These are phyloP conservation scores for Volucella inanis DNA, from an alignment of 2,888 invertebrate species.

Conservation along the genomic window DNA sequence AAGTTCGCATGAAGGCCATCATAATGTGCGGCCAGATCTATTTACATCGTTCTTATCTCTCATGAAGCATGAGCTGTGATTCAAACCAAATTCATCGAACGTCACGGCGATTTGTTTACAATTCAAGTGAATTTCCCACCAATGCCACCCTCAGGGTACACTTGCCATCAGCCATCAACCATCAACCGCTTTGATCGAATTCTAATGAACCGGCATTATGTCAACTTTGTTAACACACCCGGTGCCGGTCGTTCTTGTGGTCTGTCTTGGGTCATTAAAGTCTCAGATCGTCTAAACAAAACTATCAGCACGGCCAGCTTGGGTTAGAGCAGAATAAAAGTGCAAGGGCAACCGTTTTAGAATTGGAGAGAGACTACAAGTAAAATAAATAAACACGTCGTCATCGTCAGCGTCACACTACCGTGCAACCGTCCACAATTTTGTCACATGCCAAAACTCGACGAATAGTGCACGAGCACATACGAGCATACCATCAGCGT, in stretches of 20 bases:
- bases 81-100: slow-evolving; percentile 1
- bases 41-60: slow-evolving; percentile 51
- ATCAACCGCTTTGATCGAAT: slow-evolving; percentile 57
- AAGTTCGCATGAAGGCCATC: slow-evolving; percentile 51
- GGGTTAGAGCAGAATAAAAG: slow-evolving; percentile 52
- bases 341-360: slow-evolving; percentile 67
- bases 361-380: slow-evolving; percentile 44
- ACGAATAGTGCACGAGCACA: slow-evolving; percentile 5
- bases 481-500: slow-evolving; percentile 39
- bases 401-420: background rate
- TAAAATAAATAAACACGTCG: slow-evolving; percentile 60
- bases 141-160: background rate
- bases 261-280: slow-evolving; percentile 47
- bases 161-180: background rate
- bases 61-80: slow-evolving; percentile 17
- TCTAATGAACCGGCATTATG: slow-evolving; percentile 64
- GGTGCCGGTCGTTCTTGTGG: background rate
- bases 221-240: slow-evolving; percentile 64
- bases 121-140: slow-evolving; percentile 40
- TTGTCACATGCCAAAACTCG: slow-evolving; percentile 55
- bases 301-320: slow-evolving; percentile 37
- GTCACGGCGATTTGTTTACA: slow-evolving; percentile 40
- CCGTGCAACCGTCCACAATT: slow-evolving; percentile 26
- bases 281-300: slow-evolving; percentile 45
- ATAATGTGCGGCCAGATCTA: slow-evolving; percentile 39